These are phyloP conservation scores for Blennius ocellaris DNA, from an alignment of 2,113 vertebrate genomes.

Conservation along the genomic window DNA sequence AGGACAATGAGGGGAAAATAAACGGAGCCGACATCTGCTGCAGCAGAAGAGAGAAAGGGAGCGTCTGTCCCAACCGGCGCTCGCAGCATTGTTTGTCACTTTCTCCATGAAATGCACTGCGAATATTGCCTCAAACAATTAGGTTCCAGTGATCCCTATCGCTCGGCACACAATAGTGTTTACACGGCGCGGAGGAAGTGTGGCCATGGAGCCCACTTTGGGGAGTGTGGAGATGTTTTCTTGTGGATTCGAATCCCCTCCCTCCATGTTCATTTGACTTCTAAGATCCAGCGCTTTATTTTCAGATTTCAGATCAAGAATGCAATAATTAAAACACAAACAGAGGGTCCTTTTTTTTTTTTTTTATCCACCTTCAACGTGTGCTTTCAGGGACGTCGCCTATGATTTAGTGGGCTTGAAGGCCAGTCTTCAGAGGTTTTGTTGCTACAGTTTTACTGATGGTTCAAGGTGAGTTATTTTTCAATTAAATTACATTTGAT, in stretches of 20 bases:
- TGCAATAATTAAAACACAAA: neutral
- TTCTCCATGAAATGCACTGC: conserved; percentile 78
- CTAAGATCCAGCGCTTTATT: conserved; percentile 2
- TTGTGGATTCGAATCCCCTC: conserved; percentile 26
- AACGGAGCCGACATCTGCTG: conserved; percentile 55
- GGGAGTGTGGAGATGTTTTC: conserved; percentile 64
- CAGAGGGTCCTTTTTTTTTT: no score
- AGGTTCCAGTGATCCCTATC: conserved; percentile 81
- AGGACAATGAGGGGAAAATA: conserved; percentile 58
- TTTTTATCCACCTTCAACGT: neutral
- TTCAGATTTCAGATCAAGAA: no score
- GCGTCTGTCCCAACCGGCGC: conserved; percentile 50
- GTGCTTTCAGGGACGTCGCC: neutral
- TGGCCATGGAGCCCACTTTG: conserved; percentile 76
- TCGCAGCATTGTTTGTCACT: conserved; percentile 81
- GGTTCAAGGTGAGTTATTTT: neutral
- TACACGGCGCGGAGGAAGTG: conserved; percentile 78
- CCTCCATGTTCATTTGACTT: conserved; percentile 9
- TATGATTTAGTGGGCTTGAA: neutral
- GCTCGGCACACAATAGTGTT: conserved; percentile 82
- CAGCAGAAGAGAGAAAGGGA: conserved; percentile 39
- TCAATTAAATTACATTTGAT: neutral
- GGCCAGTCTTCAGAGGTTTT: no score
- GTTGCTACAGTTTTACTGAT: neutral
- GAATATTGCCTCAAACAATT: conserved; percentile 84